A percentile compares a stretch with the other conserved stretches of the same genome.
These are phyloP conservation scores for Tichodroma muraria DNA, from an alignment of 2,113 vertebrate species.

Conservation along the genomic window DNA sequence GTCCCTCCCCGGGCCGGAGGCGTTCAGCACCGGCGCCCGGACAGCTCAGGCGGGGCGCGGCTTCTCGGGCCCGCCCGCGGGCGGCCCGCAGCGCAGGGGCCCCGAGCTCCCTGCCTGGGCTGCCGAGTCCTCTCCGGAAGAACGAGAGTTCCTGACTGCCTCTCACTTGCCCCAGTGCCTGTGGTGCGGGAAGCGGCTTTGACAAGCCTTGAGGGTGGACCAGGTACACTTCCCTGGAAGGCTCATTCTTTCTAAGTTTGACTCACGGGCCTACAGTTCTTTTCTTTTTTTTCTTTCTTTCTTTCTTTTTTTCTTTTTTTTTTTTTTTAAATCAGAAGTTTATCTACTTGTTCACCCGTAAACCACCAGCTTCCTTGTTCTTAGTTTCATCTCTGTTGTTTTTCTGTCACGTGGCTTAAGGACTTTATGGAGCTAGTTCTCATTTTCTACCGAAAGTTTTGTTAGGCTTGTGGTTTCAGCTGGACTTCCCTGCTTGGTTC, in stretches of 20 bases:
- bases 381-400: neutral
- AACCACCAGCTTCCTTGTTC: neutral
- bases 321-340: too few relatives aligned
- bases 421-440: neutral
- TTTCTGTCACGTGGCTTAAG: neutral
- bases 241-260: neutral
- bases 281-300: too few relatives aligned
- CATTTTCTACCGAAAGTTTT: neutral
- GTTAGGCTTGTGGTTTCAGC: neutral
- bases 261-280: neutral
- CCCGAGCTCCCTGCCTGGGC: fast-evolving
- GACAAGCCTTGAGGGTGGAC: neutral
- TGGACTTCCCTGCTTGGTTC: neutral
- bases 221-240: neutral
- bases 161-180: neutral
- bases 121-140: fast-evolving
- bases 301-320: too few relatives aligned
- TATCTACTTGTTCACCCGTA: too few relatives aligned
- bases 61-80: fast-evolving
- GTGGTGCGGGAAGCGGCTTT: neutral
- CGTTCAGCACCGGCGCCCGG: constrained; percentile 35
- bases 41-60: neutral
- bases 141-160: too few relatives aligned
- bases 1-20: neutral
- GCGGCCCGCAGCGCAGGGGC: fast-evolving